These are phyloP conservation scores for Aegotheles bennettii DNA, from an alignment of 2,113 vertebrate genomes.

Conservation along the genomic window DNA sequence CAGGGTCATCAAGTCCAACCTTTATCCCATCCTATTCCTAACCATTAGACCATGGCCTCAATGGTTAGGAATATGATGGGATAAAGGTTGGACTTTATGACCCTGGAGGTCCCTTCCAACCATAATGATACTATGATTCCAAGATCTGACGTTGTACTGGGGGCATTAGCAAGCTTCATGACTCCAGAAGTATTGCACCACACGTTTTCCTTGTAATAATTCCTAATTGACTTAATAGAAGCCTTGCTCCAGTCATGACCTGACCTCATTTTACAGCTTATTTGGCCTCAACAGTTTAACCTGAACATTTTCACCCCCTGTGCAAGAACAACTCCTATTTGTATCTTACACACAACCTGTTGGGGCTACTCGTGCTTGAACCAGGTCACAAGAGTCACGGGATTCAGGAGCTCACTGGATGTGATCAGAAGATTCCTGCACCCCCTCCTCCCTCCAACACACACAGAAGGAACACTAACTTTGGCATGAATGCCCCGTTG, in stretches of 20 bases:
- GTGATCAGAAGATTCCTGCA: not conserved
- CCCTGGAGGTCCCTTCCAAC: no score
- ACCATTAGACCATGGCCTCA: no score
- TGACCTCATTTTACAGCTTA: not conserved
- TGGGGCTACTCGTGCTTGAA: not conserved
- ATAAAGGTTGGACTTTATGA: no score
- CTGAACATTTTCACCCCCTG: not conserved
- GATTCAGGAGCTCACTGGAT: rapidly evolving
- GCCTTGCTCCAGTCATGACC: not conserved
- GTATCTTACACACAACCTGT: not conserved
- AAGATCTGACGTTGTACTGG: not conserved
- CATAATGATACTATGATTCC: no score
- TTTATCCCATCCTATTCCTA: no score
- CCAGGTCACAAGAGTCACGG: rapidly evolving
- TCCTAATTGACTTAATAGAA: rapidly evolving
- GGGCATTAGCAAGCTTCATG: not conserved
- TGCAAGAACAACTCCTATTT: not conserved
- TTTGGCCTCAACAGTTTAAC: not conserved
- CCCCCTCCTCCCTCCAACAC: not conserved
- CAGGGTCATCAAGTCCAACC: no score
- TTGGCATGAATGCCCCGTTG: slow-evolving; percentile 91
- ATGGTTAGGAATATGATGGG: no score
- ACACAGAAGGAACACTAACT: slow-evolving; percentile 67
- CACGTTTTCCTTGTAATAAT: not conserved
- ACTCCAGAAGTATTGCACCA: not conserved